Base-by-base conservation (phyloP, 2,797 vertebrate species). In the Mormyrus hasselquistii region DNA sequence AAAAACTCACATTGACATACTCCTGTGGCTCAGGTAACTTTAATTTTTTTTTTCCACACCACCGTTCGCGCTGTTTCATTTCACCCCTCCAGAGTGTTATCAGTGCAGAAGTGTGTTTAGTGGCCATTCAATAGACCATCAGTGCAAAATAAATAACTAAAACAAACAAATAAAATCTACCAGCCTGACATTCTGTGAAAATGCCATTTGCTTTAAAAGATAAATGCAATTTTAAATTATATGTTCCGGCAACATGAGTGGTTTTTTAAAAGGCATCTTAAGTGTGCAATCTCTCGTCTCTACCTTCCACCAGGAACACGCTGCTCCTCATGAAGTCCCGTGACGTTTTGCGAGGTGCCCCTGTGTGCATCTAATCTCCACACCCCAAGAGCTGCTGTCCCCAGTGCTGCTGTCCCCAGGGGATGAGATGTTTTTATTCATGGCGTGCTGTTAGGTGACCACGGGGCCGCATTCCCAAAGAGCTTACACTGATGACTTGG, bases 201-300 rank as follows among this genome's bases (percentile, higher is more conserved):
- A 95, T 94, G 92, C 92, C 93, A 92, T 79, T 79, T 79, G 34
- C 73, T 79, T 79, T 41, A 79, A 79, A 44, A 79, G 73, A 93
- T 94, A 94, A 94, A 95, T 93, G 93, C 92, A 92, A 92, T 94
- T 94, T 94, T 93, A 91, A 94, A 95, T 94, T 94, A 93, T 89
- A 93, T 79, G 73, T 79, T 79, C 38, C 16, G 2, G 29, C 73
- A 16, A 16, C 38, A 79, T 44, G 29, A 79, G 16, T 14, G 4
- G 16, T 44, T 79, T 34, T 79, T 79, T 79, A 79, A 79, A 79
- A 79, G 38, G 25, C 73, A 79, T 44, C 73, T n/a, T 79, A 38
- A 79, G 73, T 19, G 38, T 41, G 38, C 44, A 76, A 76, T 76
- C 34, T 25, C 34, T 16, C 1, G 4, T 34, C 29, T 44, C 62